These are phyloP conservation scores for Arrhopalites spinosus DNA, from an alignment of 2,888 invertebrate genomes.

Conservation along the genomic window DNA sequence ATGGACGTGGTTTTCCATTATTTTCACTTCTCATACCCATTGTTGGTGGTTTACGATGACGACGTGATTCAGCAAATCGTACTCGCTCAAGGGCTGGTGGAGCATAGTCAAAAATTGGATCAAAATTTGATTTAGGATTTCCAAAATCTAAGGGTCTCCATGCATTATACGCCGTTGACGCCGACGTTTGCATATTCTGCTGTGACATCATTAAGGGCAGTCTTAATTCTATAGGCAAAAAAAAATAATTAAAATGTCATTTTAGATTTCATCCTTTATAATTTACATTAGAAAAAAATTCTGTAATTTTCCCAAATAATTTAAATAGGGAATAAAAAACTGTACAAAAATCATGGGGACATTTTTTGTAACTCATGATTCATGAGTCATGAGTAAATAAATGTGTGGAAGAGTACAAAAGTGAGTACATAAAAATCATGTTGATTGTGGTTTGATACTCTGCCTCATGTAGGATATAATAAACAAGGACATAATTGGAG, in stretches of 20 bases:
- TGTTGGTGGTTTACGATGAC: constrained; percentile 12
- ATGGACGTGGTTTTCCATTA: constrained; percentile 19
- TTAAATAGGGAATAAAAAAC: no score
- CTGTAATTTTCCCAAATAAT: no score
- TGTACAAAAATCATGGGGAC: no score
- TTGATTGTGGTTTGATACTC: no score
- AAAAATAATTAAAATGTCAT: not conserved
- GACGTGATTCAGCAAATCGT: constrained; percentile 36
- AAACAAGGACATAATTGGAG: no score
- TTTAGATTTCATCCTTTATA: no score
- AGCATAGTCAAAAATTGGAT: constrained; percentile 54
- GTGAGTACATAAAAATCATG: no score
- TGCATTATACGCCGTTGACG: constrained; percentile 5
- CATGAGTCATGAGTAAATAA: no score
- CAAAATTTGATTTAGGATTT: constrained; percentile 48
- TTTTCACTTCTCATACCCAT: not conserved
- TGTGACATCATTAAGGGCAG: constrained; percentile 33
- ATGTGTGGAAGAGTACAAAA: no score
- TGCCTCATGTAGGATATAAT: no score
- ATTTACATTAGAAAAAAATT: no score
- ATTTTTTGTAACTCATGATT: no score
- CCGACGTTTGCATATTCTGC: not conserved
- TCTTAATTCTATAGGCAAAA: not conserved
- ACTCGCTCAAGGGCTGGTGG: constrained; percentile 53
- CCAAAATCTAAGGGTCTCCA: constrained; percentile 52